Base-by-base conservation (phyloP, 2,888 invertebrate genomes). In the Heliconius erato region DNA sequence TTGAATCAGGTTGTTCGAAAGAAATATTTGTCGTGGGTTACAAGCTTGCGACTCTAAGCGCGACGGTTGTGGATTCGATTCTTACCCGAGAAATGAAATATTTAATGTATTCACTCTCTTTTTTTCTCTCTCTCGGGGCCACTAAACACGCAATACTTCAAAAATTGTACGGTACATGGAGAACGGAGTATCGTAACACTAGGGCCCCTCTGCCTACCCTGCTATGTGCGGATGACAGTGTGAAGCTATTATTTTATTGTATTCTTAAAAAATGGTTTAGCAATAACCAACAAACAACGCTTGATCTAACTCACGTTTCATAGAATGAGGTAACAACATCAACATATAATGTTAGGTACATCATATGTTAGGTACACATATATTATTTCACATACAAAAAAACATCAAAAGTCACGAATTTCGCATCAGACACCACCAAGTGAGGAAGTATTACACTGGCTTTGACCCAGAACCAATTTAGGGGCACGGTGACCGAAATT, bases 381-480 rank as follows among this genome's bases (percentile, higher is more conserved):
- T 59, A 59, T 26, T 35, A 76, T 63, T 63, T 63, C 74, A 76
- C 35, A 63, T 76, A 12, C 59, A 23, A 76, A 76, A 59, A n/a
- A 49, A 2, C 59, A 26, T 26, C 26, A 76, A n/a, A 72, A 72
- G 72, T 76, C 76, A 76, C 76, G 76, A 76, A 40, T n/a, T 40
- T 5, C 35, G 16, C 76, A 76, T 76, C 63, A 76, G 35, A 65
- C 72, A 72, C 26, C 44, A 14, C 28, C 69, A 54, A 23, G 4
- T 26, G 65, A 49, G 65, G 54, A 79, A 79, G 44, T 69, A 14
- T 59, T 72, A 67, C 76, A 72, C 65, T 84, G 85, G 79, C 82
- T 82, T 82, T 84, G 84, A 84, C 85, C 85, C 83, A 84, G 77
- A 84, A 81, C 76, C 40, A 79, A 82, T 82, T 85, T 79, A 35